Evolutionary conservation across 2,888 invertebrate species (phyloP).

Genomic region (Lithophane socia): DNA sequence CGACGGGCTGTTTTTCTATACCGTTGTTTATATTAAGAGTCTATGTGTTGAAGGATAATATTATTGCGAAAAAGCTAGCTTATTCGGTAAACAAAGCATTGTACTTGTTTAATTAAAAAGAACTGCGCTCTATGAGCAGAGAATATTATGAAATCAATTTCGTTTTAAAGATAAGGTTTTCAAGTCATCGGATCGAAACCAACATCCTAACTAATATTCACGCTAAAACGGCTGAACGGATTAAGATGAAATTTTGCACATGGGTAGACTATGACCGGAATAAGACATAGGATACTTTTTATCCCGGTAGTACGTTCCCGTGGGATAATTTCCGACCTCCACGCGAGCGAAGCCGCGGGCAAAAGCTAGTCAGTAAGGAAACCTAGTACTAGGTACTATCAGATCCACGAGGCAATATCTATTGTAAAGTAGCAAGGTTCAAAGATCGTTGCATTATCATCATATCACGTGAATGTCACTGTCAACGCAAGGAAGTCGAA

Average conservation of each 20-base stretch:
- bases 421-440: constrained; percentile 10
- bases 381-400: neutral
- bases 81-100: constrained; percentile 16
- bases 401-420: neutral
- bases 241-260: too few relatives aligned
- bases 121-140: neutral
- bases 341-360: too few relatives aligned
- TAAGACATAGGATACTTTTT: too few relatives aligned
- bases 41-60: constrained; percentile 16
- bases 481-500: neutral
- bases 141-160: constrained; percentile 2
- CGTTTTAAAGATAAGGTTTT: neutral
- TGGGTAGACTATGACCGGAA: too few relatives aligned
- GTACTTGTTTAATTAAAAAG: neutral
- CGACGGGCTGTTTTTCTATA: constrained; percentile 18
- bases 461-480: neutral
- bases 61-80: constrained; percentile 7
- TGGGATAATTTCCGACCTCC: too few relatives aligned
- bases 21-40: constrained; percentile 32
- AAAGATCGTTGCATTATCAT: constrained; percentile 22
- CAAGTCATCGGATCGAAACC: neutral
- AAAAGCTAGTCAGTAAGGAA: neutral
- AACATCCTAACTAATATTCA: neutral
- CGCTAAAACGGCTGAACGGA: too few relatives aligned
- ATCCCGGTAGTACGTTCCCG: too few relatives aligned